These are phyloP conservation scores for Rhopalosiphum padi DNA, from an alignment of 1,140 invertebrate genomes.

Conservation along the genomic window DNA sequence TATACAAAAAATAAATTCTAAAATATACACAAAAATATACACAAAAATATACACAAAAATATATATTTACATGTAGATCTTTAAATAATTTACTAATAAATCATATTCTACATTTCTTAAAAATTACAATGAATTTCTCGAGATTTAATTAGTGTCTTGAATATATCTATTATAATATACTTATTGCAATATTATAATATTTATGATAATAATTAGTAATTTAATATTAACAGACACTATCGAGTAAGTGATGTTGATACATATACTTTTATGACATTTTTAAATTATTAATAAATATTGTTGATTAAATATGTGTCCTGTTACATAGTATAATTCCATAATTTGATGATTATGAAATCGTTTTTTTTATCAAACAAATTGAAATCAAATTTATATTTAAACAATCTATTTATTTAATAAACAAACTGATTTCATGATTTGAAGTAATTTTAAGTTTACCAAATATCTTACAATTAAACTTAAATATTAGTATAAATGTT, in stretches of 20 bases:
- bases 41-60: too few relatives aligned
- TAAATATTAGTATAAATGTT: neutral
- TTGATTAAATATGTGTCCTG: neutral
- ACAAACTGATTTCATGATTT: neutral
- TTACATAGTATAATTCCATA: neutral
- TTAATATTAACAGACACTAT: neutral
- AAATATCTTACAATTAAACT: neutral
- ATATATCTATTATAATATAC: neutral
- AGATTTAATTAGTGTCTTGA: neutral
- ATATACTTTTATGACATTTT: neutral
- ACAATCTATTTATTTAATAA: neutral
- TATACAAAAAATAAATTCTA: neutral
- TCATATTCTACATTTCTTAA: neutral
- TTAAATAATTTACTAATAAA: neutral
- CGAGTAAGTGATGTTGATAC: too few relatives aligned
- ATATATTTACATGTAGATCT: neutral
- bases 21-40: too few relatives aligned
- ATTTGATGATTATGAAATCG: neutral
- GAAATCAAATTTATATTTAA: neutral
- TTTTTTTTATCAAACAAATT: neutral
- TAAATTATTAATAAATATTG: neutral
- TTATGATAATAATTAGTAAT: neutral
- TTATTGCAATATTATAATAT: neutral
- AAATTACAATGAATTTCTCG: neutral
- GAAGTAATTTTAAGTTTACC: neutral